These are phyloP conservation scores for Oscheius sp. DNA, from an alignment of 2,888 invertebrate species.

Conservation along the genomic window DNA sequence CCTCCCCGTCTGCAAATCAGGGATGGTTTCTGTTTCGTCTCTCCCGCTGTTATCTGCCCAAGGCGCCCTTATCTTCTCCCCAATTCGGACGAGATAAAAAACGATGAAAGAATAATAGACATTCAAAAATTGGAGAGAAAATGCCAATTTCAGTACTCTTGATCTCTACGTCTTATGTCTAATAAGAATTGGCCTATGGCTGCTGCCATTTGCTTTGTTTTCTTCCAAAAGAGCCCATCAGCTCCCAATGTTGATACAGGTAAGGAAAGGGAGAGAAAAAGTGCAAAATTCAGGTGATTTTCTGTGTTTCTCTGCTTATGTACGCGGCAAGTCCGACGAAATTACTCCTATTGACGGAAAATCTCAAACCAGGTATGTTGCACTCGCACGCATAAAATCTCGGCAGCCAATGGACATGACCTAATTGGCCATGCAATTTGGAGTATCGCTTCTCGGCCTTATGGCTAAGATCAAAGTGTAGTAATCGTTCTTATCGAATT, in stretches of 20 bases:
- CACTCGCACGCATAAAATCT: no score
- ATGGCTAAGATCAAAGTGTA: no score
- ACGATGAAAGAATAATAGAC: no score
- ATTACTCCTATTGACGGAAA: slow-evolving; percentile 58
- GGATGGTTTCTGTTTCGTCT: background rate
- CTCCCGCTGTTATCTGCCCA: slow-evolving; percentile 1
- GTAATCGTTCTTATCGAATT: no score
- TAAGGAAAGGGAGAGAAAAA: background rate
- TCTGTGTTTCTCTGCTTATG: slow-evolving; percentile 53
- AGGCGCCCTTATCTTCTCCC: background rate
- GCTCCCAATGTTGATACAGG: slow-evolving; percentile 45
- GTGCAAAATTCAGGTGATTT: slow-evolving; percentile 44
- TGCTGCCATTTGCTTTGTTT: slow-evolving; percentile 49
- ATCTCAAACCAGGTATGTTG: slow-evolving; percentile 43
- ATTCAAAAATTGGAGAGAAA: no score
- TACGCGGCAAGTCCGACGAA: slow-evolving; percentile 62
- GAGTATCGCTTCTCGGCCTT: no score
- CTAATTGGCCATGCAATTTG: no score
- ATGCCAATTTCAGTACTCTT: slow-evolving; percentile 49
- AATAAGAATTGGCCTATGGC: slow-evolving; percentile 56
- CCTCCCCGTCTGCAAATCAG: background rate
- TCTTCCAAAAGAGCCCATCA: slow-evolving; percentile 43
- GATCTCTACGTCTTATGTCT: slow-evolving; percentile 65
- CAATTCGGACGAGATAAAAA: background rate
- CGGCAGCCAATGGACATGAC: no score